These are phyloP conservation scores for Dendronephthya gigantea DNA, from an alignment of 64 coral and sea anemone genomes.

Conservation along the genomic window DNA sequence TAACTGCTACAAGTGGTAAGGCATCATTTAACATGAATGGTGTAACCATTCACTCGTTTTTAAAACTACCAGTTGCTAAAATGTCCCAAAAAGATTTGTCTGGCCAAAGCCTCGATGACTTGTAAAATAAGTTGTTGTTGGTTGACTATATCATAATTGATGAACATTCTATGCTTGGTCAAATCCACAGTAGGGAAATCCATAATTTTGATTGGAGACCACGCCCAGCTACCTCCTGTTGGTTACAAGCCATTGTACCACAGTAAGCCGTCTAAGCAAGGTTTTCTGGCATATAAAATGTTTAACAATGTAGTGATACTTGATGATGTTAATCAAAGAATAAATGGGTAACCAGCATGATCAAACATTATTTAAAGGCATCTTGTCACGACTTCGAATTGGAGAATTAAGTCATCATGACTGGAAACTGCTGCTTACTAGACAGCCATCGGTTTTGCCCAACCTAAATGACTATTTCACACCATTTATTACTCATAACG, in stretches of 20 bases:
- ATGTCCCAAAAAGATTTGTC: slow-evolving; percentile 6
- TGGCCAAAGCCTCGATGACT: neutral
- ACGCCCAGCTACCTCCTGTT: neutral
- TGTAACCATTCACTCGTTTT: slow-evolving; percentile 9
- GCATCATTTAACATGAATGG: neutral
- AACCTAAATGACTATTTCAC: neutral
- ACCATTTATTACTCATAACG: no score
- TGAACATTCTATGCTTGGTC: slow-evolving; percentile 8
- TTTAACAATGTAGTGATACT: neutral
- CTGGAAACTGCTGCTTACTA: neutral
- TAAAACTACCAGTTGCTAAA: slow-evolving; percentile 4
- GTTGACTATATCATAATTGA: slow-evolving; percentile 13
- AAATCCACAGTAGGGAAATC: neutral
- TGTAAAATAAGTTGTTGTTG: neutral
- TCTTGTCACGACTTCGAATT: slow-evolving; percentile 12
- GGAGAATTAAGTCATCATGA: neutral
- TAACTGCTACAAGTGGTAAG: no score
- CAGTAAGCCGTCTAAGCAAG: neutral
- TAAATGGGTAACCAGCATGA: neutral
- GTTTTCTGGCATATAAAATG: slow-evolving; percentile 9
- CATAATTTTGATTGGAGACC: slow-evolving; percentile 5
- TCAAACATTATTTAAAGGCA: slow-evolving; percentile 7
- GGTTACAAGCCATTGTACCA: neutral
- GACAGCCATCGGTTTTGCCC: neutral
- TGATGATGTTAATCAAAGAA: slow-evolving; percentile 3